Conservation (phyloP, 2,888 invertebrate species). For the Druceiella hillmani region DNA sequence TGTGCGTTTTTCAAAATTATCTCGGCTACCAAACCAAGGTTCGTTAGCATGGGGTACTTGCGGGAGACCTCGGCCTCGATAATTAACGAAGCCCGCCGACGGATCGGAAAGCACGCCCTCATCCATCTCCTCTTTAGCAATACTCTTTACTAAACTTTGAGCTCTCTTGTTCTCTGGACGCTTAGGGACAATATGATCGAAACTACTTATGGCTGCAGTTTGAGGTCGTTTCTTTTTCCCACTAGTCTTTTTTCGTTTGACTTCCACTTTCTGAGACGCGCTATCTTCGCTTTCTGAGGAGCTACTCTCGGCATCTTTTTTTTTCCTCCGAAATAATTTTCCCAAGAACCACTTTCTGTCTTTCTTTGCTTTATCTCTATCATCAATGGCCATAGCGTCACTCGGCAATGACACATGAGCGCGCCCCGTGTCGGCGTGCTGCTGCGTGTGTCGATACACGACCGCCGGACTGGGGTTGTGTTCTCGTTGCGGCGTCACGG, state of each 20-base stretch:
- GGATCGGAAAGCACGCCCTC: slow-evolving; percentile 56
- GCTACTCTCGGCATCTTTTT: slow-evolving; percentile 58
- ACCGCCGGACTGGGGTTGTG: slow-evolving; percentile 28
- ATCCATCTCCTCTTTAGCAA: slow-evolving; percentile 38
- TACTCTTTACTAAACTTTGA: slow-evolving; percentile 44
- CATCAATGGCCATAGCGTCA: slow-evolving; percentile 27
- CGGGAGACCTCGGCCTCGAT: slow-evolving; percentile 33
- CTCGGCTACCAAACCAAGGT: slow-evolving; percentile 35
- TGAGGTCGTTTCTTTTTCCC: slow-evolving; percentile 47
- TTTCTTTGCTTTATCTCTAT: slow-evolving; percentile 45
- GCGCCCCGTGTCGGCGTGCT: slow-evolving; percentile 37
- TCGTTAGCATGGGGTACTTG: slow-evolving; percentile 37
- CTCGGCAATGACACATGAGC: slow-evolving; percentile 25
- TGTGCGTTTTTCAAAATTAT: slow-evolving; percentile 32
- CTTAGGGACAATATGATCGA: slow-evolving; percentile 60
- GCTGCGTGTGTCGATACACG: slow-evolving; percentile 36
- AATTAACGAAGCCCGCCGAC: slow-evolving; percentile 46
- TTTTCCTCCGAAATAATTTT: slow-evolving; percentile 70
- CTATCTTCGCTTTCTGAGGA: slow-evolving; percentile 51
- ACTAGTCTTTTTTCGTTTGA: slow-evolving; percentile 36
- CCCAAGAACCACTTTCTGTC: slow-evolving; percentile 80
- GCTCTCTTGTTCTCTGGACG: slow-evolving; percentile 46
- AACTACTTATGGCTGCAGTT: slow-evolving; percentile 50
- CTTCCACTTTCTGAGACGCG: slow-evolving; percentile 38
- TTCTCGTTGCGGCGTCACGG: slow-evolving; percentile 44